Evolutionary conservation across 2,797 vertebrate species (phyloP), one percentile per base, ranked within the genome.

Genomic region (Neopelma chrysocephalum): DNA sequence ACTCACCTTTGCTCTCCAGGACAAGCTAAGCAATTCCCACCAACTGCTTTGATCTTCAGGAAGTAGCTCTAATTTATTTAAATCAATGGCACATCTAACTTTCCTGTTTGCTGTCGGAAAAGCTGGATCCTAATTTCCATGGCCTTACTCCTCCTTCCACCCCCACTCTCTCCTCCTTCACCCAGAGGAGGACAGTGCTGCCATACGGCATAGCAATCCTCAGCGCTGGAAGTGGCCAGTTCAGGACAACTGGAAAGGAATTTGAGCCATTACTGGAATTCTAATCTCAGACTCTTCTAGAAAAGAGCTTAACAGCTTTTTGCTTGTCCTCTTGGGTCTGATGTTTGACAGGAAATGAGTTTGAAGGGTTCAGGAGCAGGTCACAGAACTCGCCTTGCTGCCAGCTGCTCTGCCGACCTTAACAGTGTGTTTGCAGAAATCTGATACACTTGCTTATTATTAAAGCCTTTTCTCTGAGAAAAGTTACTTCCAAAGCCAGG

Each of bases 291-390:
- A 96, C 94, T 89, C 96, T 96, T 98, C 97, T 97, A 97, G 95
- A 91, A 65, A 97, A 98, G 96, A 95, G 97, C 90, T 94, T 96
- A 96, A 93, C 96, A 96, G 91, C 86, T 94, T 95, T 92, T 96
- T 95, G 93, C 96, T 92, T 84, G 97, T 97, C 97, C 98, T 98
- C 97, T 93, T 93, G 97, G 97, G 98, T 94, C 97, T 90, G 95
- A 90, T 85, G 93, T 88, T 98, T 98, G 97, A 98, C 98, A 98
- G 98, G 98, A 98, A 98, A 98, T 98, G 96, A 98, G 97, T 94
- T 96, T 96, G 97, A 95, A 96, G 97, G 82, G 97, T 97, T 97
- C 97, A 97, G 97, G 96, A 91, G 96, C 93, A 86, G 97, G 97
- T 97, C 97, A 97, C 73, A 87, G 98, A 97, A 96, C 96, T 97